Conservation (phyloP, 2,113 vertebrate species). For the Lamprologus tigripictilis region DNA sequence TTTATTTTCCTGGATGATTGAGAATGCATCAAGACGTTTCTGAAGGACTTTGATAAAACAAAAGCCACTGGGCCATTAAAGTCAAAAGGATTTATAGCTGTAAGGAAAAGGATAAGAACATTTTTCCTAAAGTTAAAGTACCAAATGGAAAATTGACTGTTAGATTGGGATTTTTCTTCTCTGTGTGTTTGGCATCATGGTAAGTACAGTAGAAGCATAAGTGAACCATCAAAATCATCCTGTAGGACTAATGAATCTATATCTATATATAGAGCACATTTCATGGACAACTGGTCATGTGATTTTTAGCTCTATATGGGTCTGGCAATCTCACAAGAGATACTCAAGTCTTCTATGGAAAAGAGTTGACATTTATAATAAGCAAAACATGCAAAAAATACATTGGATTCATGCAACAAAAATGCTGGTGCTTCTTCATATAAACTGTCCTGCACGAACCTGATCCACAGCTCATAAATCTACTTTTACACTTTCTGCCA, state of each 20-base stretch:
- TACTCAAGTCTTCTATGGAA: neutral
- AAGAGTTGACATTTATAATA: neutral
- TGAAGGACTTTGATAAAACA: neutral
- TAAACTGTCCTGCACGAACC: neutral
- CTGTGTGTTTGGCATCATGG: neutral
- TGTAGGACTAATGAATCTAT: neutral
- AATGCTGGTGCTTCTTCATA: fast-evolving
- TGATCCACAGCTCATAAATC: neutral
- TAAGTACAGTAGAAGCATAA: neutral
- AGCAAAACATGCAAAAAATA: neutral
- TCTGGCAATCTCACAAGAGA: neutral
- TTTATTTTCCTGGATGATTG: too few species aligned
- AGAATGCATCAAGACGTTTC: fast-evolving
- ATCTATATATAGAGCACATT: neutral
- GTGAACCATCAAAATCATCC: neutral
- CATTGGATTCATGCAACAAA: neutral
- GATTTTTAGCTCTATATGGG: neutral
- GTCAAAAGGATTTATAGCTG: neutral
- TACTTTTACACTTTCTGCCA: slow-evolving; percentile 21
- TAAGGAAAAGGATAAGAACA: neutral
- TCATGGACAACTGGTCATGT: neutral
- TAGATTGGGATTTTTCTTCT: neutral
- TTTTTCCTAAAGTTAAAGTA: neutral
- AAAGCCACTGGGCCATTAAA: neutral
- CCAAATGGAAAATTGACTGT: neutral